These are phyloP conservation scores for Microplitis deprimator DNA, from an alignment of 2,888 invertebrate genomes.

Conservation along the genomic window DNA sequence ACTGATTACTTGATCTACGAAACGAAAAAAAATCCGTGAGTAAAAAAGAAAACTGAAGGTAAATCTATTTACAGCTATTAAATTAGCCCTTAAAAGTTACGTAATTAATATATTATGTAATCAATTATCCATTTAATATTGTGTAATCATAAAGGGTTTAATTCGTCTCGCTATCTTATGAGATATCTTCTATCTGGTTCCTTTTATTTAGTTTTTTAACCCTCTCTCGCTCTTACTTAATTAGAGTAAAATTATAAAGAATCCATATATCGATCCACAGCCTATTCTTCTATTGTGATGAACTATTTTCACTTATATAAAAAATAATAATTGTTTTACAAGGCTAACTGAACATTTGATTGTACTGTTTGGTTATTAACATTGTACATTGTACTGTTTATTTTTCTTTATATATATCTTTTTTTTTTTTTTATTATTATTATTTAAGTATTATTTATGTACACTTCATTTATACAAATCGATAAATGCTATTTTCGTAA, in stretches of 20 bases:
- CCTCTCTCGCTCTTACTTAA: constrained; percentile 16
- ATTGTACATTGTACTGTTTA: constrained; percentile 37
- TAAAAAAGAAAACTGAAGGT: constrained; percentile 63
- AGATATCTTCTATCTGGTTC: not conserved
- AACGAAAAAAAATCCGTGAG: constrained; percentile 47
- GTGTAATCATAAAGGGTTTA: constrained; percentile 38
- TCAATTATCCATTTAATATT: constrained; percentile 34
- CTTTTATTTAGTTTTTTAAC: constrained; percentile 16
- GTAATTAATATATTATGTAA: constrained; percentile 46
- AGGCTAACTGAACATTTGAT: constrained; percentile 2
- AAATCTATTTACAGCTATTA: constrained; percentile 69
- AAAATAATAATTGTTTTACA: not conserved
- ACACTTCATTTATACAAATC: constrained; percentile 58
- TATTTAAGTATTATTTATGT: constrained; percentile 54
- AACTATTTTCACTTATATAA: not conserved
- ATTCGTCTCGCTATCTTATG: constrained; percentile 29
- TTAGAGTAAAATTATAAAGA: constrained; percentile 54
- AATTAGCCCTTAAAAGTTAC: constrained; percentile 57
- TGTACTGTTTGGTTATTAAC: constrained; percentile 17
- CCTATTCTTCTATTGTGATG: constrained; percentile 30
- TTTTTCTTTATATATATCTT: constrained; percentile 38
- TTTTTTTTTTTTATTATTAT: constrained; percentile 29
- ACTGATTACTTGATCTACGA: constrained; percentile 7
- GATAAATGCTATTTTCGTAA: constrained; percentile 54
- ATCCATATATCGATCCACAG: constrained; percentile 58